Evolutionary conservation across 2,797 vertebrate species (phyloP), one percentile per base, ranked within the genome.

Genomic region (Amazonetta brasiliensis): DNA sequence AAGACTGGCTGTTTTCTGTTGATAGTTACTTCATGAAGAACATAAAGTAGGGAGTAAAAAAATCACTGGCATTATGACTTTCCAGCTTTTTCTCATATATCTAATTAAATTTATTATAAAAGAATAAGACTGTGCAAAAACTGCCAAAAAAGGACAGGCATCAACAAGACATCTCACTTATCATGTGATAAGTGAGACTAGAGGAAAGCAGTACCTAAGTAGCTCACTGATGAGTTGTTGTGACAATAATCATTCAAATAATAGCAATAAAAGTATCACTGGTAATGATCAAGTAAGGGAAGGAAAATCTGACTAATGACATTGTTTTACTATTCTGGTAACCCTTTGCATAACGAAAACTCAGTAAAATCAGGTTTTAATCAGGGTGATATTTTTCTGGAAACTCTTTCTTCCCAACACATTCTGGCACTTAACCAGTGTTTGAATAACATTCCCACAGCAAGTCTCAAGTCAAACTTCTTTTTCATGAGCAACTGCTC

Each of bases 361-460:
- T 84, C 84, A 66, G 95, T 90, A 84, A 92, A 95, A 95, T 95
- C 95, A 96, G 95, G 96, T 95, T 97, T 96, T 95, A 97, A 96
- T 97, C 95, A 96, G 94, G 73, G 54, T 2, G 33, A 91, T 93
- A 89, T 92, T 96, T 95, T 92, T 92, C 94, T 96, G 96, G 95
- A 96, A 96, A 91, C 66, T 92, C 84, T 93, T 95, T 84, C 91
- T 93, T 96, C 96, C 94, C 95, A 94, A 95, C 66, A 50, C 66
- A 87, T 62, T 93, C 94, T 96, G 95, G 94, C 96, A 84, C 66
- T 94, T 85, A 25, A 90, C 95, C 95, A 96, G 86, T 56, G 66
- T 73, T 91, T 35, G 55, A 93, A 95, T 85, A 94, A 94, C 84
- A 56, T 96, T 97, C 94, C 95, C 95, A 97, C 93, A 95, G 56